Base-by-base conservation (phyloP, 2,113 vertebrate genomes). In the Speoplatyrhinus poulsoni region DNA sequence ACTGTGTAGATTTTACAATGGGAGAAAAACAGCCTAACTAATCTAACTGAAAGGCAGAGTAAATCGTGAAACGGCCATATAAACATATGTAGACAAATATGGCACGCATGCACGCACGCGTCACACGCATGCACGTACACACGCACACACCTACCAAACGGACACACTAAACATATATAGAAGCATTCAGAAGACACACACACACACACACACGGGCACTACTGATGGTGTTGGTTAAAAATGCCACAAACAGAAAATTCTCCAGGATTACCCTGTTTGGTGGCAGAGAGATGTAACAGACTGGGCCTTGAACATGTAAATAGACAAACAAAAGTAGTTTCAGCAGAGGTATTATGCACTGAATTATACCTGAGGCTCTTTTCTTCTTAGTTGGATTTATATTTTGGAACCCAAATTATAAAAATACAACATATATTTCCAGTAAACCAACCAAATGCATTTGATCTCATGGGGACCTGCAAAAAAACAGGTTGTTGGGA, bases 201-300 rank as follows among this genome's bases (percentile, higher is more conserved):
- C 60, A 58, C 71, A 50, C 15, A 0, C 66, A 63, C 46, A 73
- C 49, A 63, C 10, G 49, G 61, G 36, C 41, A 33, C 62, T 73
- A 67, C 70, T 66, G 70, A 75, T 81, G 78, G 36, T 74, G 69
- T 67, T 52, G 46, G 60, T 55, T 55, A 41, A 46, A 76, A 74
- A 69, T 7, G 17, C 67, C 73, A 67, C 83, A 85, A 86, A 88
- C 81, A 87, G 85, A 83, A 90, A 87, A 82, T 77, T 59, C 72
- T 79, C 55, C 69, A 73, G 67, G 81, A 85, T 81, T 83, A 83
- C 80, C 60, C 58, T 77, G 62, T 82, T n/a, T 75, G 84, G 80
- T 85, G 81, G 81, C 33, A 57, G 47, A 60, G 69, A 46, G 54
- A 46, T 67, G 77, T 77, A 62, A 80, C 16, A 60, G 65, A 15